Conservation (phyloP, 2,888 invertebrate genomes). For the Biston betularia region DNA sequence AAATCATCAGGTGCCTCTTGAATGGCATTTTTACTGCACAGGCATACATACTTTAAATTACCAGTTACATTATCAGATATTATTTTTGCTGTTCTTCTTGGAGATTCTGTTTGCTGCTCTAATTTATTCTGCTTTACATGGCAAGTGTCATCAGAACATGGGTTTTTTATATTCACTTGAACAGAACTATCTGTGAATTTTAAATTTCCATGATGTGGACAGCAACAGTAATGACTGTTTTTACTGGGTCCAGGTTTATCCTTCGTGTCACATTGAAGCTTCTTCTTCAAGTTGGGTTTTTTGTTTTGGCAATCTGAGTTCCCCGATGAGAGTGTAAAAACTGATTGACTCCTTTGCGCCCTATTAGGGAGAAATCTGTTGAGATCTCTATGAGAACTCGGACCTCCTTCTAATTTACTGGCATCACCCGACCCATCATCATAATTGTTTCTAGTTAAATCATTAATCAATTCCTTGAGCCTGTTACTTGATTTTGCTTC, state of each 20-base stretch:
- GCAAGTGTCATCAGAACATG: conserved; percentile 40
- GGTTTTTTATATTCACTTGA: conserved; percentile 64
- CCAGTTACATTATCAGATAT: conserved; percentile 52
- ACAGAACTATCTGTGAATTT: conserved; percentile 70
- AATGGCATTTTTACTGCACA: conserved; percentile 60
- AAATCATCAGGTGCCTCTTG: conserved; percentile 62
- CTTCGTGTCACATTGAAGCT: conserved; percentile 56
- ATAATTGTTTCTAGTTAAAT: conserved; percentile 77
- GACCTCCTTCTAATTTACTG: conserved; percentile 74
- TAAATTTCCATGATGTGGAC: conserved; percentile 58
- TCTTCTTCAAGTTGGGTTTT: conserved; percentile 61
- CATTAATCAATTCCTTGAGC: conserved; percentile 74
- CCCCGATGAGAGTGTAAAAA: conserved; percentile 77
- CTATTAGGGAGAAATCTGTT: conserved; percentile 52
- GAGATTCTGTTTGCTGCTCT: conserved; percentile 37
- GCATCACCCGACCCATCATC: conserved; percentile 81
- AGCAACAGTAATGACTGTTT: conserved; percentile 64
- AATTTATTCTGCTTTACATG: conserved; percentile 31
- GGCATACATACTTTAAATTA: conserved; percentile 70
- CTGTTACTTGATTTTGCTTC: conserved; percentile 59
- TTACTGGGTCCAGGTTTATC: conserved; percentile 59
- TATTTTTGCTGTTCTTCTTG: conserved; percentile 45
- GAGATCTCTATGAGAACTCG: conserved; percentile 55
- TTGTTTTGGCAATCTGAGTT: conserved; percentile 63
- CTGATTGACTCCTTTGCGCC: conserved; percentile 75